phyloP scores from a whole-genome alignment of 1,140 invertebrate species.

The Colletes gigas region DNA sequence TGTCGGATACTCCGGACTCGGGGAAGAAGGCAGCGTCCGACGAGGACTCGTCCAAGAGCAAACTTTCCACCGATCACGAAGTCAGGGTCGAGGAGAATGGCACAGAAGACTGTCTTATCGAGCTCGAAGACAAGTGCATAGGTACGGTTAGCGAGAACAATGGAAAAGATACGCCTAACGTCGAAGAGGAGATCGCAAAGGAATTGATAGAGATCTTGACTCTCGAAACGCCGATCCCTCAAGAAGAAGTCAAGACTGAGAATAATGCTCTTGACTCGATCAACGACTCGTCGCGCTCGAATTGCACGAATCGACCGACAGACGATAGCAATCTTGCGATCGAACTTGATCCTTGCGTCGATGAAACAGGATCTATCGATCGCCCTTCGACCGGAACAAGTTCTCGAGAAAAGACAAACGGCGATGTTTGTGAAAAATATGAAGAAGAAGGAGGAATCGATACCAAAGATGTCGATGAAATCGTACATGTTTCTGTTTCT shows the following conservation, averaged over 20 bases:
- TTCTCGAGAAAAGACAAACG: neutral
- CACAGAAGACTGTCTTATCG: neutral
- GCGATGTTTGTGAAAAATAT: neutral
- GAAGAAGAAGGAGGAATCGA: neutral
- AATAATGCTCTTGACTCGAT: neutral
- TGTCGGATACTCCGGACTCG: constrained; percentile 40
- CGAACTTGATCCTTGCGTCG: too few species aligned
- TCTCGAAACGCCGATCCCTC: neutral
- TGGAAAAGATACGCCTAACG: neutral
- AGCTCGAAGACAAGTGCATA: neutral
- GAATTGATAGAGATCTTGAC: constrained; percentile 25
- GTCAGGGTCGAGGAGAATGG: neutral
- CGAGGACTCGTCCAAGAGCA: too few species aligned
- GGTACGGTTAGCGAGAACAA: neutral
- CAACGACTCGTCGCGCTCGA: too few species aligned
- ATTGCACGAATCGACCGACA: too few species aligned
- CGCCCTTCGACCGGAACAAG: neutral
- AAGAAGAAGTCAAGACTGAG: neutral
- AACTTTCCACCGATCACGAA: neutral
- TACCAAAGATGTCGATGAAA: neutral
- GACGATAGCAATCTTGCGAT: too few species aligned
- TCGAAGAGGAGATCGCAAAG: constrained; percentile 23
- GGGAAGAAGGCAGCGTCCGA: constrained; percentile 39
- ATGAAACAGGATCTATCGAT: neutral
- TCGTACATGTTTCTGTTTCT: neutral